Conservation (phyloP, 2,113 vertebrate genomes). For the Datnioides undecimradiatus region DNA sequence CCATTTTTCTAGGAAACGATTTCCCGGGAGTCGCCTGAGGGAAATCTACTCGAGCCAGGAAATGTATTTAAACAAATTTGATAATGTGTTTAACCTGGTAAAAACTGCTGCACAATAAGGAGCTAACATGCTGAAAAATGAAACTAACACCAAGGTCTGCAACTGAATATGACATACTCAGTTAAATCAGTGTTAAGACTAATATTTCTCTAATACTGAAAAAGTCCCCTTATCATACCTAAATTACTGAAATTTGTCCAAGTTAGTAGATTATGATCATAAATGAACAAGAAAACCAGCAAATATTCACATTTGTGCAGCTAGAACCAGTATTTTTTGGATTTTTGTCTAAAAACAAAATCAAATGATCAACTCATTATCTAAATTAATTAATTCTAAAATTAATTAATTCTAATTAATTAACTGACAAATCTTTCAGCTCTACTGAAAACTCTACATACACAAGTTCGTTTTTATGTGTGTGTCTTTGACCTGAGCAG, state of each 20-base stretch:
- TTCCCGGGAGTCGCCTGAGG: not conserved
- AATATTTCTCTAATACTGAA: no score
- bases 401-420: not conserved
- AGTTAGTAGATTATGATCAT: not conserved
- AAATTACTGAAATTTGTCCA: not conserved
- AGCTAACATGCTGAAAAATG: not conserved
- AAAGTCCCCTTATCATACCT: not conserved
- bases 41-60: not conserved
- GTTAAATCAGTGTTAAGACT: no score
- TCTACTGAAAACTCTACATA: no score
- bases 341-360: no score
- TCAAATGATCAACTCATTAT: not conserved
- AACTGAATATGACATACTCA: not conserved
- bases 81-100: not conserved
- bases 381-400: not conserved
- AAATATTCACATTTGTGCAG: no score
- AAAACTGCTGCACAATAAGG: not conserved
- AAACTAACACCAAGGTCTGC: not conserved
- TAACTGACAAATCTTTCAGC: no score
- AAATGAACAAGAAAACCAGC: not conserved
- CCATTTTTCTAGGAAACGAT: constrained; percentile 20
- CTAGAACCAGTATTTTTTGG: no score
- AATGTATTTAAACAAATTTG: not conserved
- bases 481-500: not conserved
- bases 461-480: not conserved